Evolutionary conservation across 2,797 vertebrate genomes (phyloP), one percentile per base, ranked within the genome.

Genomic region (Acridotheres tristis): DNA sequence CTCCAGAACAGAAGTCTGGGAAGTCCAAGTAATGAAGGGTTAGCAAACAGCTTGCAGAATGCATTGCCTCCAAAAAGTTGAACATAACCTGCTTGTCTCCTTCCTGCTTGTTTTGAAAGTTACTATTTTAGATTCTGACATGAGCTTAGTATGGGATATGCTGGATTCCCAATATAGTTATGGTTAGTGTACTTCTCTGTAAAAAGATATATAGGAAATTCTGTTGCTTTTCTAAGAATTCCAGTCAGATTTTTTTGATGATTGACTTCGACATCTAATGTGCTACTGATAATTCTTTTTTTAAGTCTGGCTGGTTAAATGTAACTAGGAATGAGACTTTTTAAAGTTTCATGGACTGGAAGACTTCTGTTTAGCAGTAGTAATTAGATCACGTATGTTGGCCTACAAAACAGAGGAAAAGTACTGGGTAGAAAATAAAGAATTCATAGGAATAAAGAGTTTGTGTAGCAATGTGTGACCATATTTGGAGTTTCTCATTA

Each of bases 61-160:
- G 12, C 25, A 10, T 80, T 94, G 76, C 76, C 69, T 94, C 19
- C 47, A 73, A 67, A 68, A 68, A 88, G 42, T 5, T 86, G 55
- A 48, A 74, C 59, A 76, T 86, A 69, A 57, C 19, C 71, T 89
- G 78, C 32, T 79, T 85, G 55, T 87, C 67, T 95, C 45, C 43
- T 90, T 92, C 83, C 65, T 85, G 77, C 59, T 85, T 89, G 16
- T 93, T 95, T 85, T 92, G 67, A 68, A 92, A 93, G 50, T 67
- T 71, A 50, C 74, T 95, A 40, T 89, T 95, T 93, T 80, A 77
- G 68, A 13, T 86, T 93, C 78, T 57, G 30, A 38, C 61, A 13
- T 83, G 67, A 86, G 53, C 32, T 81, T 78, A 30, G 21, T 43
- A 54, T 88, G 77, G 85, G 32, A 65, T 92, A 54, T 61, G 48